Base-by-base conservation (phyloP, 2,888 invertebrate species). In the Drosophila mettleri region DNA sequence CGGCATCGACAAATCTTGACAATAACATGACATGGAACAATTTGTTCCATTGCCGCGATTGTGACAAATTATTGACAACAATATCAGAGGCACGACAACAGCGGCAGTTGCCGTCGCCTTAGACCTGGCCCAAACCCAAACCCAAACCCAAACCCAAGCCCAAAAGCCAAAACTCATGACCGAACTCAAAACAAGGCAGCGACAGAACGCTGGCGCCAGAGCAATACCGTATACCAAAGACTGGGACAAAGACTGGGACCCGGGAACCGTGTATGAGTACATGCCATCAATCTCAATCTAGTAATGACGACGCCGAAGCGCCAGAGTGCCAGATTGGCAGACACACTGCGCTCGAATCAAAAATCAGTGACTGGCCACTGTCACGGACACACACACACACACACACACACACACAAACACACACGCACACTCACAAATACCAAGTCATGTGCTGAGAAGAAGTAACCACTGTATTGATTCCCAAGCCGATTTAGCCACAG, bases 1-100 rank as follows among this genome's bases (percentile, higher is more conserved):
- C 14, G 73, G 76, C 72, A 84, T 81, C 76, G 74, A 86, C 67
- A 76, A 81, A 82, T 84, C 77, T 77, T 89, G 89, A 90, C 90
- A 88, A 90, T 86, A 83, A 89, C 90, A 90, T 90, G 90, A 90
- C 90, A 86, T 80, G 80, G 75, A 86, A 90, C 86, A 90, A 89
- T 89, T 86, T 83, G 83, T 78, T 74, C 65, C 80, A 81, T 80
- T 87, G 89, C 81, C 82, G 86, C 84, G 86, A 84, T 89, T 89
- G 90, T 90, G 90, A 90, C 90, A 90, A 90, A 90, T 90, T 90
- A 89, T 89, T 89, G 86, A 89, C 90, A 89, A 89, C 78, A 83
- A 79, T 83, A 84, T 80, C 81, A 58, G 39, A 16, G 38, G n/a
- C 38, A 57, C 24, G 43, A 43, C 51, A 45, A 43, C 51, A 45